Evolutionary conservation across 2,888 invertebrate species (phyloP).

Genomic region (Brachylomia viminalis): DNA sequence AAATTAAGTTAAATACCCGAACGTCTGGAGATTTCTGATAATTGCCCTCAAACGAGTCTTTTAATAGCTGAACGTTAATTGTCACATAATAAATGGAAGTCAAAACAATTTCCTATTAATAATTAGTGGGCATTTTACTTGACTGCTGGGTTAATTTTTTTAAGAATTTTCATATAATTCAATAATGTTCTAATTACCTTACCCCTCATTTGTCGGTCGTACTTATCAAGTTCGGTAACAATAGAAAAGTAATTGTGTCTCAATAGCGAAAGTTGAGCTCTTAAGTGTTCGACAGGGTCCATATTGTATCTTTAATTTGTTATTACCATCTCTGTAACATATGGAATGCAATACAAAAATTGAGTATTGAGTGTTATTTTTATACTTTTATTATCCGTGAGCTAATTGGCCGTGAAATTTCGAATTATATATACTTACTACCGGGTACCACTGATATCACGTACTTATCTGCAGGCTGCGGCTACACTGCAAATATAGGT

Average conservation of each 20-base stretch:
- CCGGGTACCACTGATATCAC: background rate
- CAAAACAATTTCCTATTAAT: background rate
- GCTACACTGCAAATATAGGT: background rate
- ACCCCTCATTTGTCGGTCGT: too few species aligned
- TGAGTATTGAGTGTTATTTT: too few species aligned
- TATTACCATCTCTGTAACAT: too few species aligned
- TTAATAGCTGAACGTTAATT: constrained; percentile 32
- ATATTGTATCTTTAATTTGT: too few species aligned
- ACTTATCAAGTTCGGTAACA: too few species aligned
- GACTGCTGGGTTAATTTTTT: background rate
- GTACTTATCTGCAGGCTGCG: too few species aligned
- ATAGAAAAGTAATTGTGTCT: too few species aligned
- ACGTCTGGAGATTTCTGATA: constrained; percentile 46
- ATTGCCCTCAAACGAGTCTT: constrained; percentile 49
- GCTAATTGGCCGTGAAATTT: background rate
- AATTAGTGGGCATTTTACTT: constrained; percentile 5
- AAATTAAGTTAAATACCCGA: constrained; percentile 56
- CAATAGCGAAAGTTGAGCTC: too few species aligned
- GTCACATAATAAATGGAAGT: constrained; percentile 23
- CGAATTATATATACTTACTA: background rate
- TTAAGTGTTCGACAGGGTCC: too few species aligned
- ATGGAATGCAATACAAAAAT: too few species aligned
- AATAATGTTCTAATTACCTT: too few species aligned
- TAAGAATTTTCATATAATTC: background rate
- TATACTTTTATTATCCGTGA: background rate